A percentile compares a stretch with the other conserved stretches of the same genome.
Conservation (phyloP, 2,797 vertebrate genomes). For the Dermochelys coriacea region DNA sequence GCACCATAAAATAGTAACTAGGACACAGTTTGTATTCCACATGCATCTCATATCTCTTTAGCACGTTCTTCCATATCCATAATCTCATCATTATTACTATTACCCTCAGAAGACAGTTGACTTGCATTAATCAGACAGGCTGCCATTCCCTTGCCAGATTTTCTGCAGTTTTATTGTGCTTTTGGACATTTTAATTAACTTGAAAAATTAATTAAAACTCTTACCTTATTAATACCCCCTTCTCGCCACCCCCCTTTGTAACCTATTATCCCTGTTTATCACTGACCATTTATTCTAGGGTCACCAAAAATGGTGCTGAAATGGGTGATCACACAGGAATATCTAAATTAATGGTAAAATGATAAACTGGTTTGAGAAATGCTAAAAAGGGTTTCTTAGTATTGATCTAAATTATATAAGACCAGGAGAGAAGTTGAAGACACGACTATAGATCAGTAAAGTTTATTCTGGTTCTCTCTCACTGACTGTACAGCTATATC, state of each 20-base stretch:
- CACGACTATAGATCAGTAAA: constrained; percentile 41
- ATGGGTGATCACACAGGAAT: constrained; percentile 8
- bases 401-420: background rate
- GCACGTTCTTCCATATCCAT: constrained; percentile 84
- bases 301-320: constrained; percentile 4
- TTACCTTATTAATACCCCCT: constrained; percentile 82
- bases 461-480: constrained; percentile 14
- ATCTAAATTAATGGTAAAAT: constrained; percentile 12
- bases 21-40: constrained; percentile 84
- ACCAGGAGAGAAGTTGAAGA: background rate
- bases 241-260: constrained; percentile 63
- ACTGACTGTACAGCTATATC: background rate
- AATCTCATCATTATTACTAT: constrained; percentile 87
- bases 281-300: constrained; percentile 77
- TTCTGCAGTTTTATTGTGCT: constrained; percentile 86
- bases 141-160: constrained; percentile 85
- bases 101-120: constrained; percentile 85
- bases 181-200: constrained; percentile 89
- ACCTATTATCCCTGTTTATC: constrained; percentile 78
- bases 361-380: background rate
- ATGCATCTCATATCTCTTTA: constrained; percentile 84
- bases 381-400: background rate
- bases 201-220: constrained; percentile 87
- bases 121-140: constrained; percentile 85
- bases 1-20: constrained; percentile 85